phyloP scores from a whole-genome alignment of 2,888 invertebrate species.

The Trichogramma evanescens region DNA sequence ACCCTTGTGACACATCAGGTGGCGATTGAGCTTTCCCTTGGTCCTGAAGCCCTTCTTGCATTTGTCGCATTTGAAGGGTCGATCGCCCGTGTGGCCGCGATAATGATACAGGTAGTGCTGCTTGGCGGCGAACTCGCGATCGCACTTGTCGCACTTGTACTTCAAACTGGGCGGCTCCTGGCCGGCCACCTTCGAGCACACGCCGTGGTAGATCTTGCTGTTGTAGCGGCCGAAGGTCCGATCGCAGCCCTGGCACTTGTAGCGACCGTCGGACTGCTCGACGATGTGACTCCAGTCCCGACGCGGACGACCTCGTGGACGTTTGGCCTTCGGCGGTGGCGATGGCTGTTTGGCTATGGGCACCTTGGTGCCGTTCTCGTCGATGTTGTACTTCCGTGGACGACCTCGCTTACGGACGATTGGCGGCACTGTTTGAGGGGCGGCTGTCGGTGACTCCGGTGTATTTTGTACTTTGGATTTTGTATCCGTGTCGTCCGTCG shows the following conservation, averaged over 20 bases:
- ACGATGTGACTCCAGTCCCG: conserved; percentile 36
- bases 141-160: conserved; percentile 50
- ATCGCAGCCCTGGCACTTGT: conserved; percentile 61
- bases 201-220: background rate
- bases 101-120: conserved; percentile 70
- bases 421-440: no score
- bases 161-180: conserved; percentile 30
- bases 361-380: no score
- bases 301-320: background rate
- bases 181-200: background rate
- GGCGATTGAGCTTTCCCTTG: conserved; percentile 63
- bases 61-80: conserved; percentile 55
- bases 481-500: no score
- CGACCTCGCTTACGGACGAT: no score
- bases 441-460: no score
- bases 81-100: conserved; percentile 58
- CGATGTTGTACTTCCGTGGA: no score
- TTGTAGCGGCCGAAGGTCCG: conserved; percentile 50
- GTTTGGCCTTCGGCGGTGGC: background rate
- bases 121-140: conserved; percentile 49
- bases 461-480: no score
- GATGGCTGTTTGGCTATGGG: no score
- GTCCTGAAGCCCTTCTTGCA: conserved; percentile 67
- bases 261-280: conserved; percentile 49
- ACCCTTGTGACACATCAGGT: conserved; percentile 49